Percentiles rank a stretch among this genome's conserved stretches.
These are phyloP conservation scores for Trogon melanurus DNA, from an alignment of 2,113 vertebrate genomes.

Conservation along the genomic window DNA sequence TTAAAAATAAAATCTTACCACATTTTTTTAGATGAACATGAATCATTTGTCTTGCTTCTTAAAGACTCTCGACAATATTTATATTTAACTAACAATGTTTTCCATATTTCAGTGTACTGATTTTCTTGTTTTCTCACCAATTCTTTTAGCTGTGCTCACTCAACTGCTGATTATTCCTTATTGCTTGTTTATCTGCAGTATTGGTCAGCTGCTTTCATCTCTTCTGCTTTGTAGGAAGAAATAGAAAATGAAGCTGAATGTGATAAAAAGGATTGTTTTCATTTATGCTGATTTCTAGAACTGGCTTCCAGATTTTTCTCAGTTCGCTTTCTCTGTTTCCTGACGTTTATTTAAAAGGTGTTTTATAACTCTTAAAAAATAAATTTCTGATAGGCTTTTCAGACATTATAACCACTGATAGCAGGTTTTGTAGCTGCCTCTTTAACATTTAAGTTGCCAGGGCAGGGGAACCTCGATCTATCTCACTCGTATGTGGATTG, in stretches of 20 bases:
- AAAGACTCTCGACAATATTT: conserved; percentile 12
- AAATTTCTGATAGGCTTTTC: not conserved
- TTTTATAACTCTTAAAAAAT: not conserved
- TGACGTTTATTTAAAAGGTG: not conserved
- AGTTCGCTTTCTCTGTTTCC: not conserved
- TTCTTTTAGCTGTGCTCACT: not conserved
- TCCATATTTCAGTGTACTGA: not conserved
- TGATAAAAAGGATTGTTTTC: not conserved
- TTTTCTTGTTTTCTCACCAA: not conserved
- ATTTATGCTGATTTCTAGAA: not conserved
- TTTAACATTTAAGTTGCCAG: not conserved
- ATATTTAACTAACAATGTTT: conserved; percentile 29
- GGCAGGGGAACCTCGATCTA: not conserved
- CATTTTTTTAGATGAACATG: not conserved
- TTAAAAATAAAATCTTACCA: not conserved
- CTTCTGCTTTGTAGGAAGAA: not conserved
- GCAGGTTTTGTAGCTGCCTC: not conserved
- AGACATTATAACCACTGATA: not conserved
- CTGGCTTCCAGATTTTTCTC: conserved; percentile 20
- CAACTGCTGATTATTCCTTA: not conserved
- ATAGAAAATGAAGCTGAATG: not conserved
- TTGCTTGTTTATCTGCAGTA: not conserved
- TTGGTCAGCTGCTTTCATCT: not conserved
- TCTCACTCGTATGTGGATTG: not conserved
- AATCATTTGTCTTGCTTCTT: conserved; percentile 15